Conservation (phyloP, 2,888 invertebrate genomes). For the Cheilosia impressa region DNA sequence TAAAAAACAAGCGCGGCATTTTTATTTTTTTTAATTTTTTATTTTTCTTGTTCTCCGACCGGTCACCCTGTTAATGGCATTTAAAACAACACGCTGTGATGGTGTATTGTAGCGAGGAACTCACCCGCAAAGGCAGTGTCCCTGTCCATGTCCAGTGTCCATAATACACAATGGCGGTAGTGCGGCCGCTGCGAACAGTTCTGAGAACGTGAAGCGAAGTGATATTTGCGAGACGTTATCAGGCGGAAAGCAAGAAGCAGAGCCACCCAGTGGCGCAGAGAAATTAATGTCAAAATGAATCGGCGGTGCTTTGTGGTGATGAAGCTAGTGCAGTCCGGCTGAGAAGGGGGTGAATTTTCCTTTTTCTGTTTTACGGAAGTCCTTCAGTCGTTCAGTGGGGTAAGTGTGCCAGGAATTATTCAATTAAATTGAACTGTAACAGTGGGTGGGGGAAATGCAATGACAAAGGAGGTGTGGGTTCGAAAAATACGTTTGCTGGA, state of each 20-base stretch:
- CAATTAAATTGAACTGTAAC: no score
- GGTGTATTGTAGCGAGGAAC: constrained; percentile 9
- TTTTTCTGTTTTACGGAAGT: constrained; percentile 23
- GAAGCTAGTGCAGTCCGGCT: not conserved
- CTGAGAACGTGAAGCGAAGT: constrained; percentile 11
- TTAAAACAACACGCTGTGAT: constrained; percentile 58
- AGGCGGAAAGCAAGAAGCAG: constrained; percentile 27
- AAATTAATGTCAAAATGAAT: constrained; percentile 55
- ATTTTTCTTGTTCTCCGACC: not conserved
- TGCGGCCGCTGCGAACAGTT: not conserved
- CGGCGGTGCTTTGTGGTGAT: constrained; percentile 5
- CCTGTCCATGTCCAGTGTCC: no score
- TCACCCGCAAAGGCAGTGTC: not conserved
- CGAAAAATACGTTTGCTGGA: no score
- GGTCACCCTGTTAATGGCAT: constrained; percentile 65
- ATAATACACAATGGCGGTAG: not conserved
- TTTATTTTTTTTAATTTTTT: no score
- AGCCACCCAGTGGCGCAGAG: constrained; percentile 20
- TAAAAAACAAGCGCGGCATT: not conserved
- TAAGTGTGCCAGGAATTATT: no score
- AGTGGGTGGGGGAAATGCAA: no score
- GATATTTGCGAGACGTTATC: constrained; percentile 46
- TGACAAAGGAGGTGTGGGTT: no score
- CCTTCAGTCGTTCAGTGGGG: no score
- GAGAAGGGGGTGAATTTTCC: not conserved